Base-by-base conservation (phyloP, 1,140 invertebrate genomes). In the Pseudachorutes palmiensis region DNA sequence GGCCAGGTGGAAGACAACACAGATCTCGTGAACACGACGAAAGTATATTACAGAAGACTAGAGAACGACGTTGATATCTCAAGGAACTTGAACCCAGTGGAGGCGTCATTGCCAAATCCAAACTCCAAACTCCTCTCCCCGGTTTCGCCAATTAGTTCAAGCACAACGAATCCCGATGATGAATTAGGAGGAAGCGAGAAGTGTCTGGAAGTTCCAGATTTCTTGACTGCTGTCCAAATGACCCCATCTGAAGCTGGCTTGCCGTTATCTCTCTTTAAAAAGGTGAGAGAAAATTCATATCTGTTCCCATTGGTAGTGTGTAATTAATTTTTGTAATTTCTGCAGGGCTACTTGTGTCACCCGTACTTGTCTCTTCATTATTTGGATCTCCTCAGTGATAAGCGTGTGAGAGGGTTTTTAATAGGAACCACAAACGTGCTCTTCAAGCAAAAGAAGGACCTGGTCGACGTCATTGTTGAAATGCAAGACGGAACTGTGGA, bases 371-470 rank as follows among this genome's bases (percentile, higher is more conserved):
- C 94, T 2, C 81, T 99, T 51, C 92, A 94, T 72, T 97, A 95
- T 78, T 86, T 97, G 80, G 95, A 98, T 81, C 80, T 97, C 51
- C 79, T 99, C 30, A 86, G 85, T 65, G 92, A 97, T 78, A 82
- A 87, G 1, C 91, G 90, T 75, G 89, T 97, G 5, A 82, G 91
- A 70, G 91, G 93, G 58, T 98, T 95, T 79, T 81, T 97, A 41
- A 90, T 97, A 69, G 97, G 97, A 59, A 96, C 96, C 9, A 97
- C 95, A 41, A 99, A 99, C 84, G 87, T 97, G 22, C 81, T 99
- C 5, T 99, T 98, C 76, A 94, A 94, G 78, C 94, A 97, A 75
- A 96, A 96, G 76, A 86, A 88, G 67, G 89, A 96, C 75, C 78
- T 97, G 2, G 90, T 92, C 74, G 96, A 99, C 82, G 88, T 94